Base-by-base conservation (phyloP, 1,140 invertebrate species). In the Megathymus violae region DNA sequence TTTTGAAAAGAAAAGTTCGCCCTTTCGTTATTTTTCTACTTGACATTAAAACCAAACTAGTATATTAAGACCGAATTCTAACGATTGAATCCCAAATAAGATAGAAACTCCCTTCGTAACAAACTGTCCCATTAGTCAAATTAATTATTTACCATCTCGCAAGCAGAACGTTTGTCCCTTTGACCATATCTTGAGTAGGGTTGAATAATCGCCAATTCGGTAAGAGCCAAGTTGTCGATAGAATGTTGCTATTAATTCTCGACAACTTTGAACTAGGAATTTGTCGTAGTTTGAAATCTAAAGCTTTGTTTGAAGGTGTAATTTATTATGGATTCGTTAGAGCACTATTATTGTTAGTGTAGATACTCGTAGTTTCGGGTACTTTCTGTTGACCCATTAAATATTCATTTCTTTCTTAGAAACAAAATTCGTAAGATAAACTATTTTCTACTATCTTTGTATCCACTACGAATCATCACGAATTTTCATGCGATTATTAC, bases 91-190 rank as follows among this genome's bases (percentile, higher is more conserved):
- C 4, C 40, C 7, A 7, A 34, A 0, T 31, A 17, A 27, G 43
- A 16, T 17, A 10, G 7, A 10, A 10, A 46, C n/a, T 46, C 54
- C 41, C 54, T 34, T 17, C 43, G 22, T 63, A 76, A 79, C 83
- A 84, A 86, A 88, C 82, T 81, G 74, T 75, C 74, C 83, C 78
- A 88, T 88, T 88, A 88, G 75, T 81, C 74, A 81, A 86, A 86
- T 88, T 88, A 85, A 88, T 88, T 86, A 88, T 88, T 86, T 79
- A 86, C 76, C 78, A 81, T 88, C 78, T 71, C 58, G 67, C 66
- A 75, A 62, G 47, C 56, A 44, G 67, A 61, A 54, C 71, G 73
- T 78, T 82, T 77, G 82, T 76, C 69, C 71, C 78, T 86, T 84
- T 86, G 83, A 84, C 83, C 83, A 80, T 74, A 73, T 72, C 59